Evolutionary conservation across 2,888 invertebrate species (phyloP).

Genomic region (Achlya flavicornis): DNA sequence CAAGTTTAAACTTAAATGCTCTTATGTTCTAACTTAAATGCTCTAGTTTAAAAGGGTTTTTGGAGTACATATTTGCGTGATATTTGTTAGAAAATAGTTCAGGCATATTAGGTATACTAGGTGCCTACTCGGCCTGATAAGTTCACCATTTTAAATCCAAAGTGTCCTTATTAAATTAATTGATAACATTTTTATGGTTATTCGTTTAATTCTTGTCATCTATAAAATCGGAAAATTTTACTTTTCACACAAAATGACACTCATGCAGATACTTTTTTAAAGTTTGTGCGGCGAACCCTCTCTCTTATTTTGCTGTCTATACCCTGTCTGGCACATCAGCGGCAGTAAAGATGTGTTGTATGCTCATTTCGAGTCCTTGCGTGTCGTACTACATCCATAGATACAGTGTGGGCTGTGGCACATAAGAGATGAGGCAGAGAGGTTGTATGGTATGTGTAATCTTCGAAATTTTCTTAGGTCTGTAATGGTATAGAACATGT

Average conservation of each 20-base stretch:
- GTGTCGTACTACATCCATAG: slow-evolving; percentile 49
- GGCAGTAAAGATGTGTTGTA: slow-evolving; percentile 45
- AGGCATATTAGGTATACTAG: not conserved
- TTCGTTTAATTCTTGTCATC: too few relatives aligned
- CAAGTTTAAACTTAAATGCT: not conserved
- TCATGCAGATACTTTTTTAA: too few relatives aligned
- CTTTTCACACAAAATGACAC: too few relatives aligned
- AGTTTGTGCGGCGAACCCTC: slow-evolving; percentile 10
- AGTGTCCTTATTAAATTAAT: too few relatives aligned
- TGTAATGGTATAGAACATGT: too few relatives aligned
- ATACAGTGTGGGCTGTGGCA: slow-evolving; percentile 16
- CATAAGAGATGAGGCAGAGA: slow-evolving; percentile 15
- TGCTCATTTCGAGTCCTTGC: slow-evolving; percentile 55
- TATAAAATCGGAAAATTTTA: too few relatives aligned
- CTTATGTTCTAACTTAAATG: not conserved
- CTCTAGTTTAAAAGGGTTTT: not conserved
- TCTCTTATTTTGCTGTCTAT: too few relatives aligned
- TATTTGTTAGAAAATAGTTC: not conserved
- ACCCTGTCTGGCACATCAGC: slow-evolving; percentile 46
- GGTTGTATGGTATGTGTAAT: too few relatives aligned
- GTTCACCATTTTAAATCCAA: too few relatives aligned
- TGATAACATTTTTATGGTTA: too few relatives aligned
- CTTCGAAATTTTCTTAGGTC: too few relatives aligned
- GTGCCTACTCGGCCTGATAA: too few relatives aligned
- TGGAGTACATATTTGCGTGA: not conserved